Conservation (phyloP, 2,888 invertebrate genomes). For the Isoperla grammatica region DNA sequence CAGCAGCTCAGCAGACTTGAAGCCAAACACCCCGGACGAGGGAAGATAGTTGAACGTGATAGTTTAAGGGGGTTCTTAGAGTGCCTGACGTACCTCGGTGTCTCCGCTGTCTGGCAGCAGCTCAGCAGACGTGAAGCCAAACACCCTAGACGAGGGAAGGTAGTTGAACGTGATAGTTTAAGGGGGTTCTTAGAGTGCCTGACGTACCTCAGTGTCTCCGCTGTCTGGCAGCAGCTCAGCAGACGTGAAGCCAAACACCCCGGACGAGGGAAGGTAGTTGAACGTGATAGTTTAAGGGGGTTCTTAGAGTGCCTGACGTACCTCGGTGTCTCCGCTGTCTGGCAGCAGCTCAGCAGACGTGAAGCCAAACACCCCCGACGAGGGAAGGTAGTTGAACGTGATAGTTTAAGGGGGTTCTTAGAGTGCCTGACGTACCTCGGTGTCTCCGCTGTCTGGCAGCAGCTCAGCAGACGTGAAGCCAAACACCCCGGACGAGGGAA, state of each 20-base stretch:
- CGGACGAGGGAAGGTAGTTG: conserved; percentile 77
- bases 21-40: conserved; percentile 70
- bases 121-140: conserved; percentile 60
- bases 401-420: too few species aligned
- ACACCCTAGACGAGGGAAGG: conserved; percentile 73
- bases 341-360: conserved; percentile 56
- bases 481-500: conserved; percentile 72
- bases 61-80: too few species aligned
- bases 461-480: conserved; percentile 61
- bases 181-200: too few species aligned
- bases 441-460: conserved; percentile 56
- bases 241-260: conserved; percentile 62
- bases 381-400: too few species aligned
- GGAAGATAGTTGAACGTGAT: too few species aligned
- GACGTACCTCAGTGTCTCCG: conserved; percentile 54
- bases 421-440: too few species aligned
- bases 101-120: conserved; percentile 57
- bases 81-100: too few species aligned
- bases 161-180: too few species aligned
- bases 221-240: conserved; percentile 59
- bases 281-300: too few species aligned
- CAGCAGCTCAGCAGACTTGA: conserved; percentile 56
- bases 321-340: conserved; percentile 57
- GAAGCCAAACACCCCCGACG: conserved; percentile 70
- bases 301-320: too few species aligned